These are phyloP conservation scores for Eulithis prunata DNA, from an alignment of 2,888 invertebrate species.

Conservation along the genomic window DNA sequence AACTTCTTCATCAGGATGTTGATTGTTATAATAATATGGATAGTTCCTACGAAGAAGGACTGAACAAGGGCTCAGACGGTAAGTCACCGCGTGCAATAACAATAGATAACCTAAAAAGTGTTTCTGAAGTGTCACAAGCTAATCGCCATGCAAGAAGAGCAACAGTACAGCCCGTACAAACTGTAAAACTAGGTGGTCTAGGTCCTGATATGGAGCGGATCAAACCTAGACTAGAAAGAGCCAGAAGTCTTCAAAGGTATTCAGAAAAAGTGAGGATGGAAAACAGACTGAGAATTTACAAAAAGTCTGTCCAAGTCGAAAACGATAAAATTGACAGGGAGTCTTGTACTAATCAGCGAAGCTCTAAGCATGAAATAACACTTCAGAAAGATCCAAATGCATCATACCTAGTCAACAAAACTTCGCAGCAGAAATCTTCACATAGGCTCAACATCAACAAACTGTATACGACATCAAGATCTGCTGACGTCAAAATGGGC, in stretches of 20 bases:
- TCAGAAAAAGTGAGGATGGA: constrained; percentile 79
- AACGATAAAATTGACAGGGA: constrained; percentile 53
- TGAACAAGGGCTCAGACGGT: constrained; percentile 23
- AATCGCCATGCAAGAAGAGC: constrained; percentile 57
- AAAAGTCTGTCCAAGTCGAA: constrained; percentile 62
- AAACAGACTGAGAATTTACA: constrained; percentile 74
- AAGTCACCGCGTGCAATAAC: constrained; percentile 50
- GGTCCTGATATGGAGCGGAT: constrained; percentile 76
- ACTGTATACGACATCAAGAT: constrained; percentile 56
- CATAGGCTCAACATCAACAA: constrained; percentile 49
- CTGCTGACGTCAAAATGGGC: constrained; percentile 51
- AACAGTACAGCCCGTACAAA: constrained; percentile 58
- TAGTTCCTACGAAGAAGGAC: constrained; percentile 58
- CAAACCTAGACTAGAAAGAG: constrained; percentile 74
- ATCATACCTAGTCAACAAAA: constrained; percentile 71
- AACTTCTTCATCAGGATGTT: constrained; percentile 61
- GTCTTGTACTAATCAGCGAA: constrained; percentile 41
- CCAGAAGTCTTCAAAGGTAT: constrained; percentile 76
- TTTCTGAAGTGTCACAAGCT: constrained; percentile 69
- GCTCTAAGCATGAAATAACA: constrained; percentile 33
- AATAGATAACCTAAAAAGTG: constrained; percentile 64
- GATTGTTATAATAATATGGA: constrained; percentile 53
- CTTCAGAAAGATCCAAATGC: constrained; percentile 44
- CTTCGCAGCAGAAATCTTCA: constrained; percentile 48
- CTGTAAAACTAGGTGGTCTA: constrained; percentile 70